Conservation (phyloP, 2,113 vertebrate genomes). For the Ceratotherium simum region DNA sequence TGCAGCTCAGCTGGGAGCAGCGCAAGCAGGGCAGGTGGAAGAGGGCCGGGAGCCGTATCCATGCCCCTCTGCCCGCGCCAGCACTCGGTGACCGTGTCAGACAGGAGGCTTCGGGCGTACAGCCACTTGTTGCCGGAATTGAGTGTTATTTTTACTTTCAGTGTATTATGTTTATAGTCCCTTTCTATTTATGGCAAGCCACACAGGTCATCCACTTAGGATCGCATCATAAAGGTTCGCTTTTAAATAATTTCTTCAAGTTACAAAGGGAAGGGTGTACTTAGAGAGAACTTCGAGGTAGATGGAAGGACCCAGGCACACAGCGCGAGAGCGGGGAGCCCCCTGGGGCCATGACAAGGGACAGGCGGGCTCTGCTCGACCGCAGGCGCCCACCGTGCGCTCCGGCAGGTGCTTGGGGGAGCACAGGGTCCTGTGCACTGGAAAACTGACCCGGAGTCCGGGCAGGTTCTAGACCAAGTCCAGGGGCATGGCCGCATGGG, state of each 20-base stretch:
- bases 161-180: background rate
- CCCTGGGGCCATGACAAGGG: no score
- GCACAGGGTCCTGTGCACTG: background rate
- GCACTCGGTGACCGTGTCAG: background rate
- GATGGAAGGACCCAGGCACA: background rate
- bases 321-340: no score
- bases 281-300: background rate
- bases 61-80: no score
- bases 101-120: accelerated
- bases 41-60: no score
- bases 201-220: background rate
- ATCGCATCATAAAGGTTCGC: background rate
- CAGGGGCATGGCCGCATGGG: no score
- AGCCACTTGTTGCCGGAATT: background rate
- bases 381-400: no score
- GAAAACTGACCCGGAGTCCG: background rate
- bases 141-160: background rate
- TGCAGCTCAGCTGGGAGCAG: background rate
- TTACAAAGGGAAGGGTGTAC: background rate
- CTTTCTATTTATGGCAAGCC: background rate
- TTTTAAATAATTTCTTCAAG: background rate
- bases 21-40: no score
- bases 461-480: background rate
- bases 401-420: background rate
- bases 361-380: no score